Conservation (phyloP, 2,888 invertebrate species). For the Platycnemis pennipes region DNA sequence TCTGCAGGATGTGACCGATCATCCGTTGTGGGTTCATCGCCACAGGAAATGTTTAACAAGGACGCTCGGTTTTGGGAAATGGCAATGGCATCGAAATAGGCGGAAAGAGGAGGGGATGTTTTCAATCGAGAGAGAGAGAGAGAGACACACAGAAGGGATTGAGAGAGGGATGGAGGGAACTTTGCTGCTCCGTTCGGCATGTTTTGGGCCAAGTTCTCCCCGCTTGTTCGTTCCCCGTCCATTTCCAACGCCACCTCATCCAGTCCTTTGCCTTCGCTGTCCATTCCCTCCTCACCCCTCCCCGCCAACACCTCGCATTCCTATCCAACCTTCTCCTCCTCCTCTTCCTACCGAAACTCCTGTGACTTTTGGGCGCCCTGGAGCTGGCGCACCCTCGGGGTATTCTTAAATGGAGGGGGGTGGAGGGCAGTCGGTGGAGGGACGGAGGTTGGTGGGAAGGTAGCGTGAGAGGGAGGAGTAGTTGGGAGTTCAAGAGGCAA, state of each 20-base stretch:
- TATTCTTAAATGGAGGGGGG: not conserved
- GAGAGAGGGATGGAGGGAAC: not conserved
- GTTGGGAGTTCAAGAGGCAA: conserved; percentile 12
- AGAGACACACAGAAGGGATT: no score
- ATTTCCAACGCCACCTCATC: not conserved
- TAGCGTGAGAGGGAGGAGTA: not conserved
- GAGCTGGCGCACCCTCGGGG: conserved; percentile 34
- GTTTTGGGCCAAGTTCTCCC: conserved; percentile 5
- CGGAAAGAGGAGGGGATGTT: not conserved
- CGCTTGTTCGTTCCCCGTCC: not conserved
- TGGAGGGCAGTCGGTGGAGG: not conserved
- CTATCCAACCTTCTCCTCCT: not conserved
- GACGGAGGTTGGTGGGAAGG: not conserved
- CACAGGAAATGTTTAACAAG: not conserved
- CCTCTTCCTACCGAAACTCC: not conserved
- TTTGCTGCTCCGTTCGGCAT: not conserved
- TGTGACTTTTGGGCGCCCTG: conserved; percentile 45
- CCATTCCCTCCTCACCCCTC: not conserved
- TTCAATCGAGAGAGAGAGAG: not conserved
- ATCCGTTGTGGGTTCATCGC: not conserved
- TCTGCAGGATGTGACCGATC: not conserved
- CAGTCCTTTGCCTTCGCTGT: not conserved
- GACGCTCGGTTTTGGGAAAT: not conserved
- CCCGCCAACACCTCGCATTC: conserved; percentile 46
- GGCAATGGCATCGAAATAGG: not conserved